Conservation (phyloP, 2,113 vertebrate species). For the Myotis yumanensis region DNA sequence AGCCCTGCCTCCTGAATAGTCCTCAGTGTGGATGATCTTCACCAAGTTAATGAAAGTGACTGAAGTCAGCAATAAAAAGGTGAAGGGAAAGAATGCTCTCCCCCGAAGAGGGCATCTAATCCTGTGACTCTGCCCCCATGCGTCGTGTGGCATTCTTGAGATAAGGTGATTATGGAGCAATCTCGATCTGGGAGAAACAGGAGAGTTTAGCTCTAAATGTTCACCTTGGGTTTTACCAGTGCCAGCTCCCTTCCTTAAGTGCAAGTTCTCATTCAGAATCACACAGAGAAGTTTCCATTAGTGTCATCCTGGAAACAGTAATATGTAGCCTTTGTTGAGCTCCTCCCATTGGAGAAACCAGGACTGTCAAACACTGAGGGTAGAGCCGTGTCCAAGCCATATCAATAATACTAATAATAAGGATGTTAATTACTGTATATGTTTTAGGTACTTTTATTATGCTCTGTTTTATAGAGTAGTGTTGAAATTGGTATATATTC, state of each 20-base stretch:
- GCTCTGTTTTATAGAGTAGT: not conserved
- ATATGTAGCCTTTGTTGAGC: not conserved
- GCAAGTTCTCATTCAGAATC: not conserved
- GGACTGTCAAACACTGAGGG: not conserved
- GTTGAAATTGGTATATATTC: constrained; percentile 14
- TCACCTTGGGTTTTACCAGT: not conserved
- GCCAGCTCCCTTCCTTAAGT: not conserved
- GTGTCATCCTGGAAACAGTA: not conserved
- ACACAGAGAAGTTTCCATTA: not conserved
- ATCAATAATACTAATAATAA: not conserved
- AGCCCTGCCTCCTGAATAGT: not conserved
- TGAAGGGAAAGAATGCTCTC: not conserved
- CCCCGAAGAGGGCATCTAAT: not conserved
- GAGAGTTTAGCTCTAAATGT: not conserved
- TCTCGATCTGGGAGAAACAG: not conserved
- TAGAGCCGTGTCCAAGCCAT: not conserved
- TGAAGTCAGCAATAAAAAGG: not conserved
- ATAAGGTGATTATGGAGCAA: not conserved
- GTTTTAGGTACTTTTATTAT: not conserved
- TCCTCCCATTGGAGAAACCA: not conserved
- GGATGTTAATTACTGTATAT: not conserved
- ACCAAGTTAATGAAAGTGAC: not conserved
- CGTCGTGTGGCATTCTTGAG: not conserved
- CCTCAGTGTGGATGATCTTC: not conserved
- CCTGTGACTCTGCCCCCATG: not conserved